Base-by-base conservation (phyloP, 1,140 invertebrate genomes). In the Drosophila obscura region DNA sequence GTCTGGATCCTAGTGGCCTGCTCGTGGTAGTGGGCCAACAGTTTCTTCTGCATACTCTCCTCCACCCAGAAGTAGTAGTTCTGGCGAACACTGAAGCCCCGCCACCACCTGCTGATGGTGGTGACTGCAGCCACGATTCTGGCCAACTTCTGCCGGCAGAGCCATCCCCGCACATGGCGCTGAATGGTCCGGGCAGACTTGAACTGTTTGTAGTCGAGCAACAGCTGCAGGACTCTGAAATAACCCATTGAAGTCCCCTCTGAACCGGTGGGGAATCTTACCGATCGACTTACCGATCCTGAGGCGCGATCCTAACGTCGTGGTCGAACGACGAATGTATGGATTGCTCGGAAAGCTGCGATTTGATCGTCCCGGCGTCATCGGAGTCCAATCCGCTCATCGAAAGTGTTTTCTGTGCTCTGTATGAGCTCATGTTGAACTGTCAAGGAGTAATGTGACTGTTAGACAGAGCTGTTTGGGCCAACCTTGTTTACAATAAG, bases 201-300 rank as follows among this genome's bases (percentile, higher is more conserved):
- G 22, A 90, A 91, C 26, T 80, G 78, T 6, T 73, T 67, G 52
- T 91, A 85, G 0, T 91, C 89, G 0, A 85, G 60, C 7, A 87
- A 9, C 6, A 66, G 8, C 6, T 3, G 8, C 5, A 48, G 1
- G 15, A 22, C 2, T 28, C 43, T 9, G 24, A 35, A 13, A 8
- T 11, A 46, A 16, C 5, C 11, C 15, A 1, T 15, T 5, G 44
- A 19, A 35, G 9, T 11, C 1, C 9, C 31, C 31, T 9, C 9
- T 35, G 31, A 11, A 1, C 7, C 26, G 1, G 28, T 28, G 7
- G 28, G 28, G 6, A 28, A 9, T 11, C 31, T 19, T 1, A 19
- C 19, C 19, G 19, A 19, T 35, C 31, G 8, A 35, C 31, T 11
- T 35, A 35, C 31, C 31, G 2, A 11, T 35, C 3, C 31, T 35